Evolutionary conservation across 2,888 invertebrate genomes (phyloP).

Genomic region (Thecocarcelia acutangulata): DNA sequence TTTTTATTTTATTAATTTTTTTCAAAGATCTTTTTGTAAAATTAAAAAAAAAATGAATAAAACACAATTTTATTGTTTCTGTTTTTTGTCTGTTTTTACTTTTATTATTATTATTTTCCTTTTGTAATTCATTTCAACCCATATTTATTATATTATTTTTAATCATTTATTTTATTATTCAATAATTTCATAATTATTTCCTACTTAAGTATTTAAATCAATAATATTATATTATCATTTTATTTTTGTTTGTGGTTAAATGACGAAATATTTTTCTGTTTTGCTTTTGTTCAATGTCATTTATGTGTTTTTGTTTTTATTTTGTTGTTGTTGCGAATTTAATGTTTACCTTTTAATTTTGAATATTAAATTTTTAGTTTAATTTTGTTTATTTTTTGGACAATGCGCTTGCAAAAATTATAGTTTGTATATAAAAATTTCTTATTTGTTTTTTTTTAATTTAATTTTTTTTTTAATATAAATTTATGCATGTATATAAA

Average conservation of each 20-base stretch:
- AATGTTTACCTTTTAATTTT: conserved; percentile 58
- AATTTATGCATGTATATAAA: not conserved
- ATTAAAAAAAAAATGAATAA: conserved; percentile 12
- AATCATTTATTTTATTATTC: conserved; percentile 49
- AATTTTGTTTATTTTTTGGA: conserved; percentile 21
- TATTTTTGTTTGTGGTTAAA: conserved; percentile 53
- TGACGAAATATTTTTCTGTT: conserved; percentile 46
- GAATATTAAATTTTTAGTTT: conserved; percentile 48
- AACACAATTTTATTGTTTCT: conserved; percentile 4
- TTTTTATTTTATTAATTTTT: too few relatives aligned
- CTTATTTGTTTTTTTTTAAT: conserved; percentile 6
- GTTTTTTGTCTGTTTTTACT: conserved; percentile 25
- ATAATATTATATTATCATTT: conserved; percentile 57
- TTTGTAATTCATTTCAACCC: conserved; percentile 55
- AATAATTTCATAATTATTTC: conserved; percentile 63
- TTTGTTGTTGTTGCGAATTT: conserved; percentile 36
- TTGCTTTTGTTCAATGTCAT: conserved; percentile 44
- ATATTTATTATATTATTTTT: conserved; percentile 46
- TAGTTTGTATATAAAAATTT: conserved; percentile 25
- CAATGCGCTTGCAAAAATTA: conserved; percentile 42
- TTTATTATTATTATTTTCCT: conserved; percentile 17
- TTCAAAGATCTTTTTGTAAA: too few relatives aligned
- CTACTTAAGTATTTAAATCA: conserved; percentile 67
- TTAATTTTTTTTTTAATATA: not conserved
- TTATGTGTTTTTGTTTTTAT: conserved; percentile 35